Percentiles rank a stretch among this genome's conserved stretches.
phyloP scores from a whole-genome alignment of 2,888 invertebrate species.

The Clistopyga incitator region DNA sequence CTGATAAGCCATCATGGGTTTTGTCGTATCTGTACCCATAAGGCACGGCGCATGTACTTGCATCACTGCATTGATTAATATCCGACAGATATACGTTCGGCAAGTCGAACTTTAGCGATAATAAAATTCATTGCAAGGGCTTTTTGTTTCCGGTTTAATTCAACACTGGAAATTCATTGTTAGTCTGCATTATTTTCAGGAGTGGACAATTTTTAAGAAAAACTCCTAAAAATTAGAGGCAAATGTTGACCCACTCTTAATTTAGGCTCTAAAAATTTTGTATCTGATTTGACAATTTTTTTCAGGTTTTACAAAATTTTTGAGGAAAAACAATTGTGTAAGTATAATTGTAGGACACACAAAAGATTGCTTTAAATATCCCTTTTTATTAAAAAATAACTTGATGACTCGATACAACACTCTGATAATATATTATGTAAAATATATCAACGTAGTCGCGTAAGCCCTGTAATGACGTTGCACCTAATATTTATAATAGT shows the following conservation, averaged over 20 bases:
- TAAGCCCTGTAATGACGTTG: constrained; percentile 31
- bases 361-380: constrained; percentile 70
- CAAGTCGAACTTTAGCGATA: not conserved
- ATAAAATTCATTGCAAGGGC: not conserved
- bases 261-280: too few relatives aligned
- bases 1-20: constrained; percentile 75
- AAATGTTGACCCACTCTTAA: too few relatives aligned
- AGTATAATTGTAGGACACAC: not conserved
- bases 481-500: constrained; percentile 41
- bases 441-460: constrained; percentile 55
- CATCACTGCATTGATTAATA: constrained; percentile 66
- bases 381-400: constrained; percentile 78
- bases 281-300: too few relatives aligned
- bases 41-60: constrained; percentile 51
- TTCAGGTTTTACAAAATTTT: not conserved
- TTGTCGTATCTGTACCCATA: constrained; percentile 54
- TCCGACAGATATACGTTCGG: not conserved
- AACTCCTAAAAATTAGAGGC: too few relatives aligned
- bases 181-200: too few relatives aligned
- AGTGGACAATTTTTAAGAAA: too few relatives aligned
- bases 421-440: constrained; percentile 72
- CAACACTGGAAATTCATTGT: not conserved
- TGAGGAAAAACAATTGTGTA: not conserved
- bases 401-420: constrained; percentile 75
- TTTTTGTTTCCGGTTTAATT: not conserved